Conservation (phyloP, 2,888 invertebrate species). For the Caenorhabditis sp. region DNA sequence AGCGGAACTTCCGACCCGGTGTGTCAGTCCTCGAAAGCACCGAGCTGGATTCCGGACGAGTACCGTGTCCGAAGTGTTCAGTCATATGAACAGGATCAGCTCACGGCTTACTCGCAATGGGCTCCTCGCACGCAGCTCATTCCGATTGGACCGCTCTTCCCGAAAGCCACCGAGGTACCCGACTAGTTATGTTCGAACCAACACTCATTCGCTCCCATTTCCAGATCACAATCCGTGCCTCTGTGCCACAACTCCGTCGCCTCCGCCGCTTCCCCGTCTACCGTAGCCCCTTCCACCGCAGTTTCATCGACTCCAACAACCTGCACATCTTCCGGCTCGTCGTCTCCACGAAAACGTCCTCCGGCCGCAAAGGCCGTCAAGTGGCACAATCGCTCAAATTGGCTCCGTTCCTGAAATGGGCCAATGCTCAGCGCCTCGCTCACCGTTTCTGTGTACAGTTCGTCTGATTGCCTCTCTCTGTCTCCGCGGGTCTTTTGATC, state of each 20-base stretch:
- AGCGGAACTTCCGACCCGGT: constrained; percentile 56
- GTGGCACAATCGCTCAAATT: constrained; percentile 52
- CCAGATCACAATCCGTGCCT: constrained; percentile 60
- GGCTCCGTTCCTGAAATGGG: constrained; percentile 54
- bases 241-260: constrained; percentile 60
- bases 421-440: constrained; percentile 32
- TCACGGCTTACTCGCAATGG: constrained; percentile 56
- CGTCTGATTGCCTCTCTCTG: constrained; percentile 15
- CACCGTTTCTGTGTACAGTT: constrained; percentile 57
- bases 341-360: constrained; percentile 41
- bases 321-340: constrained; percentile 56
- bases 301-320: constrained; percentile 45
- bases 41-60: constrained; percentile 49
- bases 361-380: constrained; percentile 38
- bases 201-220: no score
- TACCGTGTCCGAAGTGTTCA: constrained; percentile 37
- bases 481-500: background rate
- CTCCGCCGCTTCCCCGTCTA: constrained; percentile 62
- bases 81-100: constrained; percentile 45
- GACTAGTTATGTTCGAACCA: no score
- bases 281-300: constrained; percentile 49
- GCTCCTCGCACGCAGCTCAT: constrained; percentile 61
- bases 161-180: constrained; percentile 60
- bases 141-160: constrained; percentile 61
- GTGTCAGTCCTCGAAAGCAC: constrained; percentile 29